Evolutionary conservation across 2,113 vertebrate species (phyloP).

Genomic region (Anoplopoma fimbria): DNA sequence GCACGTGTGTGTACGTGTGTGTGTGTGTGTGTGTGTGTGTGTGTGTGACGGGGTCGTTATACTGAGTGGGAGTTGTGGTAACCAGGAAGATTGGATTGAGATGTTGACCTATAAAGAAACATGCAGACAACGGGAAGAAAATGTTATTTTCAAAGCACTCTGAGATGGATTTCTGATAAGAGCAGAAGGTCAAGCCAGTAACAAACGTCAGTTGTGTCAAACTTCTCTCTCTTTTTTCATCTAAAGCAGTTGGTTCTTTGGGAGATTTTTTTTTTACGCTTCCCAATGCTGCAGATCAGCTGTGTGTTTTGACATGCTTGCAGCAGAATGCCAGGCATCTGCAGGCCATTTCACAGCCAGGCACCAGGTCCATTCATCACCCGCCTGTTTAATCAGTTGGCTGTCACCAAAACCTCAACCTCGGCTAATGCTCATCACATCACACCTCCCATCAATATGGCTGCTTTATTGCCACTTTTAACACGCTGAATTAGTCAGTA

Average conservation of each 20-base stretch:
- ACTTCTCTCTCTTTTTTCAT: not conserved
- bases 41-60: constrained; percentile 13
- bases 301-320: constrained; percentile 43
- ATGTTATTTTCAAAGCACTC: constrained; percentile 37
- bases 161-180: constrained; percentile 44
- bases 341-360: constrained; percentile 58
- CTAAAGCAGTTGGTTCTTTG: not conserved
- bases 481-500: constrained; percentile 35
- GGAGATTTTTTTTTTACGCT: not conserved
- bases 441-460: constrained; percentile 49
- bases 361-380: constrained; percentile 60
- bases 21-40: not conserved
- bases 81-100: constrained; percentile 58
- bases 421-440: constrained; percentile 58
- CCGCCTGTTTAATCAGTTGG: constrained; percentile 71
- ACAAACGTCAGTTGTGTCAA: constrained; percentile 43
- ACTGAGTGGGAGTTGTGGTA: constrained; percentile 54
- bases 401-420: constrained; percentile 62
- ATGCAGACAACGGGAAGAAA: constrained; percentile 7
- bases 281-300: constrained; percentile 2
- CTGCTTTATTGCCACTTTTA: constrained; percentile 33
- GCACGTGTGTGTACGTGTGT: not conserved
- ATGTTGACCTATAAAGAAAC: constrained; percentile 62
- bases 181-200: constrained; percentile 44
- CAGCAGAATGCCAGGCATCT: constrained; percentile 48